Evolutionary conservation across 2,888 invertebrate species (phyloP), one percentile per base, ranked within the genome.

Genomic region (Athripsodes cinereus): DNA sequence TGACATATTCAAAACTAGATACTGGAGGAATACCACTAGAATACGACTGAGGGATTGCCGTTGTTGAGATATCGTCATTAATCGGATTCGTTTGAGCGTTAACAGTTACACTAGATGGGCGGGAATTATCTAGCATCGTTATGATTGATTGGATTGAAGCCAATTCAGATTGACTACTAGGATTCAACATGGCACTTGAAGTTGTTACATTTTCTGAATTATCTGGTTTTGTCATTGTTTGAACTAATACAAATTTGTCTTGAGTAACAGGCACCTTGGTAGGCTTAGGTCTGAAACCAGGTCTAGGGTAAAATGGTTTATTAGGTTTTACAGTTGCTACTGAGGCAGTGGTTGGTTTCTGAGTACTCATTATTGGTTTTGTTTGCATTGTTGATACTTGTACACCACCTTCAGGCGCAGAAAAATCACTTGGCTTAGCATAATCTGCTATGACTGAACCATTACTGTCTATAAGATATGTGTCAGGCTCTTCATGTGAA

Each of bases 121-220:
- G 72, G 2, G 70, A 71, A 51, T 75, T 74, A 67, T 85, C 86
- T 10, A 86, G 68, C 78, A 86, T 83, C 65, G 85, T 79, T 58
- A 86, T 79, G 3, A 87, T 86, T 51, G 85, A 79, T 18, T 80
- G 78, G 53, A 81, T 77, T 1, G 81, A 79, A 60, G 80, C 76
- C 40, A 78, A 81, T 64, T 80, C 79, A 8, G 78, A 67, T 55
- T 74, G 71, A 65, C 68, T 69, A 59, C 71, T 69, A 8, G 40
- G 3, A 26, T 26, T 26, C 10, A 26, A 8, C 13, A 40, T 40
- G 5, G 2, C 13, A 13, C 13, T 40, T 46, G 71, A 68, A 6
- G 61, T 57, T n/a, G 54, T 59, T 40, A 56, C 53, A 19, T 52
- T 0, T 60, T 65, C 77, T 0, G 69, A 67, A 19, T 35, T 53